Evolutionary conservation across 2,888 invertebrate species (phyloP), one percentile per base, ranked within the genome.

Genomic region (Pilophorus perplexus): DNA sequence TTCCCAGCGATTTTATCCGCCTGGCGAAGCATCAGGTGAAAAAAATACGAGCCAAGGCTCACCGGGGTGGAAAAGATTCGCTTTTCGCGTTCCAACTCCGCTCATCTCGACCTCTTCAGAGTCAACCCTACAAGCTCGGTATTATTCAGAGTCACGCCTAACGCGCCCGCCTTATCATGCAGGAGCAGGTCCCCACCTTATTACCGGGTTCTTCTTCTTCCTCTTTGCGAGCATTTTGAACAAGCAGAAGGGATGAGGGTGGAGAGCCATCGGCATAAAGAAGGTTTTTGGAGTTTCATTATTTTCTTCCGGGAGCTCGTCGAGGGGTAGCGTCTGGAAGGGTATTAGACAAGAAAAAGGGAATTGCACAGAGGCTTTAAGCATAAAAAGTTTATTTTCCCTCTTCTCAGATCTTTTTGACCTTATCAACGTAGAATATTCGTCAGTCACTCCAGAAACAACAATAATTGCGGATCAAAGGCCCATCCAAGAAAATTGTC

Each of bases 211-310:
- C 52, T 25, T 52, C 52, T 18, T 52, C 52, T 52, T 52, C 52
- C 28, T 28, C 52, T 52, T 16, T 25, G 52, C 18, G 28, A 28
- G 25, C 28, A 28, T 28, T 28, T 52, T 28, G 16, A 27, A 52
- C 18, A 52, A 25, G 52, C 25, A 14, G 28, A 52, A 52, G 52
- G 52, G 28, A 14, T 14, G 52, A 28, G 28, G 27, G 52, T 12
- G 16, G 52, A 52, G 46, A 46, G 46, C 2, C 12, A 2, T 22
- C 22, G 46, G 18, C 28, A 25, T 28, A 52, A 28, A 52, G 52
- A 28, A 52, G 52, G 52, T 52, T 52, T 52, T 52, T 46, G 27
- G 52, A 52, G 52, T 52, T 52, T 52, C 52, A 52, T 52, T 52
- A 52, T 52, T 52, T 52, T n/a, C n/a, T n/a, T n/a, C n/a, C n/a